These are phyloP conservation scores for Drosophila antonietae DNA, from an alignment of 2,888 invertebrate species.

Conservation along the genomic window DNA sequence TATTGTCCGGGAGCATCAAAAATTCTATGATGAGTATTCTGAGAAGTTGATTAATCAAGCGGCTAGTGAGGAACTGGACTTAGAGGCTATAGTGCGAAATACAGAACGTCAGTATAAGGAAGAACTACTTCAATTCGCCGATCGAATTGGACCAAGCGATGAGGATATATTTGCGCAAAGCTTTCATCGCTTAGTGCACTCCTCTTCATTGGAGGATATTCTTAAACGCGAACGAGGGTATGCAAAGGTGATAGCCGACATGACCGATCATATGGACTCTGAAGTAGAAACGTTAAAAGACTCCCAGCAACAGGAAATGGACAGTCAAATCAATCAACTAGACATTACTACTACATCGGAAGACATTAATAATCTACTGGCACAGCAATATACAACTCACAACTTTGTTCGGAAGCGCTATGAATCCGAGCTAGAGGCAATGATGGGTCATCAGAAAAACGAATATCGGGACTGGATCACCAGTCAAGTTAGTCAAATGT, in stretches of 20 bases:
- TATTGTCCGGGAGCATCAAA: slow-evolving; percentile 88
- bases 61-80: slow-evolving; percentile 88
- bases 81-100: slow-evolving; percentile 90
- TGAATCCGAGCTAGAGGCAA: slow-evolving; percentile 93
- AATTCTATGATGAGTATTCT: slow-evolving; percentile 88
- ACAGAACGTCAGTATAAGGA: slow-evolving; percentile 93
- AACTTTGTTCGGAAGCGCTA: slow-evolving; percentile 93
- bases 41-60: slow-evolving; percentile 87
- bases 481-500: slow-evolving; percentile 83
- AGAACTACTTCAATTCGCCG: slow-evolving; percentile 93
- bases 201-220: slow-evolving; percentile 94
- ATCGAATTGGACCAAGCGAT: slow-evolving; percentile 92
- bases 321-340: slow-evolving; percentile 91
- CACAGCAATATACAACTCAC: slow-evolving; percentile 92
- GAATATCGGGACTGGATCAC: slow-evolving; percentile 96
- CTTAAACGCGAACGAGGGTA: slow-evolving; percentile 94
- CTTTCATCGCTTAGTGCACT: slow-evolving; percentile 89
- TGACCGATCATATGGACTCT: slow-evolving; percentile 90
- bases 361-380: slow-evolving; percentile 93
- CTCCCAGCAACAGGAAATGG: slow-evolving; percentile 95
- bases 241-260: slow-evolving; percentile 91
- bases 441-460: slow-evolving; percentile 93
- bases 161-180: slow-evolving; percentile 89
- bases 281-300: slow-evolving; percentile 89
- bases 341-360: slow-evolving; percentile 89